phyloP scores from a whole-genome alignment of 1,140 invertebrate genomes.

The Drosophila ambigua region DNA sequence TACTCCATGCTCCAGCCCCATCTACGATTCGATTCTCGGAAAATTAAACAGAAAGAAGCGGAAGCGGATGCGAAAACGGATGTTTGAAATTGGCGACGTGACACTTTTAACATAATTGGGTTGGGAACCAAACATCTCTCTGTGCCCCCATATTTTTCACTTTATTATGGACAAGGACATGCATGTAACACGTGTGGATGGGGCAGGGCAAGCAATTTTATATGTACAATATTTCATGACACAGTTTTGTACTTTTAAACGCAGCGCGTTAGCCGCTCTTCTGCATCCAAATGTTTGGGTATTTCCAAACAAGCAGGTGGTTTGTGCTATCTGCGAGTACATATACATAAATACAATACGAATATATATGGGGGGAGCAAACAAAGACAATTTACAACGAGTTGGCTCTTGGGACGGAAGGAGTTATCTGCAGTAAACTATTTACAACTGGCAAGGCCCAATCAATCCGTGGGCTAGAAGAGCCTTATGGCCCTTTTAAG shows the following conservation, averaged over 20 bases:
- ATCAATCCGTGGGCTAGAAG: background rate
- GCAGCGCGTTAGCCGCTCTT: too few species aligned
- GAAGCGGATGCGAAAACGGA: slow-evolving; percentile 10
- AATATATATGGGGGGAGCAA: background rate
- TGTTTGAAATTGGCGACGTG: slow-evolving; percentile 40
- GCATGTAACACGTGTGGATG: too few species aligned
- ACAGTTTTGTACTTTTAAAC: too few species aligned
- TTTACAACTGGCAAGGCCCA: slow-evolving; percentile 55
- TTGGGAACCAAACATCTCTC: background rate
- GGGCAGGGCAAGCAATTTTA: too few species aligned
- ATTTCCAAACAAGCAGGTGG: too few species aligned
- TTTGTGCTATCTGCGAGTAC: too few species aligned
- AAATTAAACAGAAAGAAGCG: background rate
- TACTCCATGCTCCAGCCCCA: too few species aligned
- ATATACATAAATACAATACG: background rate
- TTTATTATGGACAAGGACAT: too few species aligned
- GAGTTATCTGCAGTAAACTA: slow-evolving; percentile 37
- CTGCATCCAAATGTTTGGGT: too few species aligned
- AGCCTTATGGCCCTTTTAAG: slow-evolving; percentile 21
- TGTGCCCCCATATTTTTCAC: slow-evolving; percentile 5
- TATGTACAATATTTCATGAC: too few species aligned
- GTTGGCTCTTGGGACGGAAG: slow-evolving; percentile 14
- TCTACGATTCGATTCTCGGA: background rate
- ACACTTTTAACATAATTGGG: slow-evolving; percentile 50
- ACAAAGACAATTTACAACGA: slow-evolving; percentile 14